A percentile compares a stretch with the other conserved stretches of the same genome.
Evolutionary conservation across 2,113 vertebrate species (phyloP).

Genomic region (Oxyruncus cristatus): DNA sequence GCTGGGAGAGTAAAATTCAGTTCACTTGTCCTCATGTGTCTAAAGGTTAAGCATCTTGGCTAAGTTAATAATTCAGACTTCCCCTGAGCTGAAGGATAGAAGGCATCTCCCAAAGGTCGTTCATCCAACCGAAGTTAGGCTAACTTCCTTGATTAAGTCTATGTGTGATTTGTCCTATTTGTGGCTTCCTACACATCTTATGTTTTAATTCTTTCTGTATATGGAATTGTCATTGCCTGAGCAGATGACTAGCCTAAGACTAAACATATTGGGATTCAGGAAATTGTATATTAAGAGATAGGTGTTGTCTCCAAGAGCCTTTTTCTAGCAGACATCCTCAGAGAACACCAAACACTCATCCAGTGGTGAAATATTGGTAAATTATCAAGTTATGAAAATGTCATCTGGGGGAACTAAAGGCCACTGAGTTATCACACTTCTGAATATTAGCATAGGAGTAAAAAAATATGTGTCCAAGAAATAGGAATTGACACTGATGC

Average conservation of each 20-base stretch:
- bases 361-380: neutral
- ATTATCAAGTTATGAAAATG: neutral
- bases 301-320: neutral
- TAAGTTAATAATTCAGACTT: neutral
- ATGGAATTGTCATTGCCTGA: neutral
- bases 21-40: neutral
- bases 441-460: neutral
- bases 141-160: neutral
- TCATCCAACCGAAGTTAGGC: neutral
- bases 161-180: neutral
- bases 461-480: neutral
- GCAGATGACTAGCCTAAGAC: neutral
- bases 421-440: neutral
- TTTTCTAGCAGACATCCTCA: neutral
- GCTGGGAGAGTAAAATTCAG: neutral
- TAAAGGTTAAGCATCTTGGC: neutral
- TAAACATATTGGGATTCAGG: neutral
- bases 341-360: neutral
- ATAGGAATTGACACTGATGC: neutral
- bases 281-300: neutral
- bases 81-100: neutral
- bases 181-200: neutral
- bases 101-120: neutral
- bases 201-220: neutral
- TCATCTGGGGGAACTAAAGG: neutral